Percentiles rank a stretch among this genome's conserved stretches.
These are phyloP conservation scores for Mizuhopecten yessoensis DNA, from an alignment of 1,140 invertebrate genomes.

Conservation along the genomic window DNA sequence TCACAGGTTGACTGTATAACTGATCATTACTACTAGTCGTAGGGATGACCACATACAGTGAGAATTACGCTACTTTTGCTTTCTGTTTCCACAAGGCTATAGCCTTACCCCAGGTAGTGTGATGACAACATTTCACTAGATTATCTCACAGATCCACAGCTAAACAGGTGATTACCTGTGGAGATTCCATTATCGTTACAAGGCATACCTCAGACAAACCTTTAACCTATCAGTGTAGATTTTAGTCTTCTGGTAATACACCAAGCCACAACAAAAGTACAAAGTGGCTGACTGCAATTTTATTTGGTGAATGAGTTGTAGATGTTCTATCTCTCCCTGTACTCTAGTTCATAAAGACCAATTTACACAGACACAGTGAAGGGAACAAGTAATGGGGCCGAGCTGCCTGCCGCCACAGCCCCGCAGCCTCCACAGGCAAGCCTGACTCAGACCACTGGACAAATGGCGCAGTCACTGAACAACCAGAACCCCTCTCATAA, in stretches of 20 bases:
- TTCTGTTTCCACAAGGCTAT: not conserved
- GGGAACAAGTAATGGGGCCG: constrained; percentile 17
- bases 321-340: constrained; percentile 7
- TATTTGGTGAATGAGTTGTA: not conserved
- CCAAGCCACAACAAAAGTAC: not conserved
- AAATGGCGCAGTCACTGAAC: not conserved
- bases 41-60: too few relatives aligned
- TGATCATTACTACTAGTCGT: too few relatives aligned
- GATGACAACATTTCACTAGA: not conserved
- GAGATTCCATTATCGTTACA: not conserved
- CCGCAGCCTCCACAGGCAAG: not conserved
- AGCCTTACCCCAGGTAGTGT: not conserved
- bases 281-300: not conserved
- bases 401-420: not conserved
- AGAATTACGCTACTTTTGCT: too few relatives aligned
- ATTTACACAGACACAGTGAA: constrained; percentile 1
- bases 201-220: not conserved
- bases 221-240: not conserved
- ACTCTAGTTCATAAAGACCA: not conserved
- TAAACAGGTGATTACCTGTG: not conserved
- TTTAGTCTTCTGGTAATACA: not conserved
- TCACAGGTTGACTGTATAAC: too few relatives aligned
- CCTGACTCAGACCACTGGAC: constrained; percentile 19
- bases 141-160: not conserved
- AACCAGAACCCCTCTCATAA: constrained; percentile 10